Evolutionary conservation across 2,113 vertebrate species (phyloP), one percentile per base, ranked within the genome.

Genomic region (Salminus brasiliensis): DNA sequence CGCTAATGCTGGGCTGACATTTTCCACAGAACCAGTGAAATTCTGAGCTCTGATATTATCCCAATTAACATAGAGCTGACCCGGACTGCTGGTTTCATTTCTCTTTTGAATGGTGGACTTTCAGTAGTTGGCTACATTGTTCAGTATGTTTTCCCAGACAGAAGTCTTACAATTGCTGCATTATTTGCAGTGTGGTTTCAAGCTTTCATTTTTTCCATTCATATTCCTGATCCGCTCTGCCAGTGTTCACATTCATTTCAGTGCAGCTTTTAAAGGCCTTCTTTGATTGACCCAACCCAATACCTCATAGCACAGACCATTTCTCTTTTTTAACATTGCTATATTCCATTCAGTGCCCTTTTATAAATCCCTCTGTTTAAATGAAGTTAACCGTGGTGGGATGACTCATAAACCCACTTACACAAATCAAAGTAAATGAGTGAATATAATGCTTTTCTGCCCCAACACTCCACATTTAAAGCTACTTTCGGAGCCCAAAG

Each of bases 181-280:
- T 72, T 82, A 81, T 81, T 30, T 39, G 57, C 12, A 25, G 41
- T 52, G 75, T 74, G 41, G 82, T 60, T 74, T 81, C 36, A 60
- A 74, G 39, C 72, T 7, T 81, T 84, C 41, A 67, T 49, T 83
- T 39, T 80, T 88, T 88, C 83, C 85, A 74, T 76, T 82, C 67
- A 47, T 52, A 21, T 59, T 72, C 36, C 45, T 49, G 57, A 43
- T 78, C 62, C 18, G 43, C 8, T 18, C 47, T 39, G 78, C 76
- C 78, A 87, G 39, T 52, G 41, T 80, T 71, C 45, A 25, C 73
- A 71, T 59, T 29, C 43, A 23, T 41, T 83, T 72, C 49, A 82
- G 85, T 78, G 60, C 73, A 36, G 43, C 73, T 67, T 43, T 65
- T 71, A 79, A 85, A 52, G 18, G 27, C 4, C 68, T 69, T 39